phyloP scores from a whole-genome alignment of 2,797 vertebrate genomes.

The Chiloscyllium punctatum region DNA sequence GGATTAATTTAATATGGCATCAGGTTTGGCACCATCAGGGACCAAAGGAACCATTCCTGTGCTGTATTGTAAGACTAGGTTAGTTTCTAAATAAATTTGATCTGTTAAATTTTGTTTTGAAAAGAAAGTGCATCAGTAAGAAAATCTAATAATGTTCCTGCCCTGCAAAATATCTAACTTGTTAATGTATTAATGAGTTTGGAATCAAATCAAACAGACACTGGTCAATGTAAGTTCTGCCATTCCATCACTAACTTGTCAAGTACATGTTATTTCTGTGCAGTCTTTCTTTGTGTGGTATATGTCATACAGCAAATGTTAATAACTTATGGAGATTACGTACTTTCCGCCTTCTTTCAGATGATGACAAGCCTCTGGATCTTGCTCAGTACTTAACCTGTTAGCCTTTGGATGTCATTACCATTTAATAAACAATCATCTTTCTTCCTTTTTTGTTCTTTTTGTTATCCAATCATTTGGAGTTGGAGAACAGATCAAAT shows the following conservation, averaged over 20 bases:
- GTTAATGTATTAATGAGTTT: not conserved
- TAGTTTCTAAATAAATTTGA: not conserved
- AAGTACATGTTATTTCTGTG: not conserved
- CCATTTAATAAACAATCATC: not conserved
- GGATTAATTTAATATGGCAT: too few relatives aligned
- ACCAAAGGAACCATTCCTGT: too few relatives aligned
- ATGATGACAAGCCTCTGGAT: not conserved
- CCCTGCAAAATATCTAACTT: not conserved
- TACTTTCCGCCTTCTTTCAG: not conserved
- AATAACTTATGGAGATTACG: not conserved
- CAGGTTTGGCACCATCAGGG: too few relatives aligned
- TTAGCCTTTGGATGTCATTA: not conserved
- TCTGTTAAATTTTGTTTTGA: not conserved
- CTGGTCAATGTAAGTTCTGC: not conserved
- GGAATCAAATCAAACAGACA: not conserved
- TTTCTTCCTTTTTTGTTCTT: not conserved
- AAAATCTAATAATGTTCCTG: not conserved
- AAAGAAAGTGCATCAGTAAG: not conserved
- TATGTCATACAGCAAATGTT: not conserved
- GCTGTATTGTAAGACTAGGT: not conserved
- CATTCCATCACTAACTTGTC: not conserved
- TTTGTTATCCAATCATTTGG: not conserved
- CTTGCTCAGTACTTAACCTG: not conserved
- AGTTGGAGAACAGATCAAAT: not conserved
- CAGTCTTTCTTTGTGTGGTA: not conserved